Percentiles rank a stretch among this genome's conserved stretches.
Conservation (phyloP, 2,113 vertebrate species). For the Mus spicilegus region DNA sequence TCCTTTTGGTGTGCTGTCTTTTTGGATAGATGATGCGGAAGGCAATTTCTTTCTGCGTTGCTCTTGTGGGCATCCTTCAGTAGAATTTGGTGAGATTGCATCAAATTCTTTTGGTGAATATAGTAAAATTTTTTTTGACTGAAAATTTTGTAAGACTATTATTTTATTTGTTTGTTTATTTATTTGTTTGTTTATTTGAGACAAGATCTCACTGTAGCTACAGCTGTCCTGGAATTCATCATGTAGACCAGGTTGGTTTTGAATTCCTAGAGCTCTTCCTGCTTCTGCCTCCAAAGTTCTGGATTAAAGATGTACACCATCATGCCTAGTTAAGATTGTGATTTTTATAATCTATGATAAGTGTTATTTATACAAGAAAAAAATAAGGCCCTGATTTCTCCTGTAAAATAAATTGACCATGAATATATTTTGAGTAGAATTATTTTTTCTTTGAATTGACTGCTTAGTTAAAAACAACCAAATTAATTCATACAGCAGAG, state of each 20-base stretch:
- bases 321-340: not conserved
- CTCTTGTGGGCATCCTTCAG: not conserved
- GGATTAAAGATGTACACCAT: not conserved
- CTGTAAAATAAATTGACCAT: not conserved
- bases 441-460: slow-evolving; percentile 63
- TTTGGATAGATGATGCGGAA: not conserved
- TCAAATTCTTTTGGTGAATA: not conserved
- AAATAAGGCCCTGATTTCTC: slow-evolving; percentile 1
- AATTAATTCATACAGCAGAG: slow-evolving; percentile 42
- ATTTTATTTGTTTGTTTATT: not conserved
- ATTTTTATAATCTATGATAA: not conserved
- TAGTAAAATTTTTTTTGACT: not conserved
- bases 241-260: not conserved
- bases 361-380: slow-evolving; percentile 48
- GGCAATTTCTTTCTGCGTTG: not conserved
- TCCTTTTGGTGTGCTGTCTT: not conserved
- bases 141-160: slow-evolving; percentile 12
- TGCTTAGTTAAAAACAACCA: slow-evolving; percentile 31
- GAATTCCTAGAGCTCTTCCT: not conserved
- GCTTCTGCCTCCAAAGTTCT: not conserved
- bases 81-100: not conserved
- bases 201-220: not conserved
- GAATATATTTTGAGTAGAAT: slow-evolving; percentile 47
- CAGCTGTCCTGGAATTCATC: not conserved
- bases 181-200: not conserved